Evolutionary conservation across 2,888 invertebrate genomes (phyloP), one percentile per base, ranked within the genome.

Genomic region (Hartigia nigra): DNA sequence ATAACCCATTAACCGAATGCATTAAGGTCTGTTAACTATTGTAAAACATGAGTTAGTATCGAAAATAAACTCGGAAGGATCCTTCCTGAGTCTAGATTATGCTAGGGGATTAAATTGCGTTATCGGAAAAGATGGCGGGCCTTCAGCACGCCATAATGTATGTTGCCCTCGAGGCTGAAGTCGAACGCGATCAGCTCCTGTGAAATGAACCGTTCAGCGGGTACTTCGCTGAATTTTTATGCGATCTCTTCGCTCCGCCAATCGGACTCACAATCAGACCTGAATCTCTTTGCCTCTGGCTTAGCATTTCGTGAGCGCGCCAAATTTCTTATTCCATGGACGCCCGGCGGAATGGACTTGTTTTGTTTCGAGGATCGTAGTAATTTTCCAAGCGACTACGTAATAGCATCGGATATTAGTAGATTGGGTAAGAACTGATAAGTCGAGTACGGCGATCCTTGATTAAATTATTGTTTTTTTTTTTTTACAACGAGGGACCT

Each of bases 201-300:
- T 79, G 82, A 82, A 82, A 81, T 82, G 82, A 82, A 82, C 82
- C 82, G 81, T 81, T 82, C 81, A 79, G 77, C 70, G 77, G 75
- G 69, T 76, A 82, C 82, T 82, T 81, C 78, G 74, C 69, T 79
- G 82, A 81, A 82, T 82, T 82, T 81, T 82, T 81, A 82, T 81
- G 81, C 69, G 82, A 81, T 79, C 78, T 74, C 55, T 72, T 74
- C 69, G 31, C 77, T 31, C 79, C 77, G 76, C 78, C 81, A 82
- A 82, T 81, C 79, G 70, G 77, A 78, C n/a, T n/a, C n/a, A n/a
- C n/a, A n/a, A 75, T 79, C 78, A 74, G 72, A 76, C 77, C 35
- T 69, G 77, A 76, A 70, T 81, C 81, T 70, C 74, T 74, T 76
- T 55, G 55, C 55, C 55, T 55, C 55, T 55, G 55, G 55, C 14